Evolutionary conservation across 2,888 invertebrate genomes (phyloP), one percentile per base, ranked within the genome.

Genomic region (Dicyrtoma fusca): DNA sequence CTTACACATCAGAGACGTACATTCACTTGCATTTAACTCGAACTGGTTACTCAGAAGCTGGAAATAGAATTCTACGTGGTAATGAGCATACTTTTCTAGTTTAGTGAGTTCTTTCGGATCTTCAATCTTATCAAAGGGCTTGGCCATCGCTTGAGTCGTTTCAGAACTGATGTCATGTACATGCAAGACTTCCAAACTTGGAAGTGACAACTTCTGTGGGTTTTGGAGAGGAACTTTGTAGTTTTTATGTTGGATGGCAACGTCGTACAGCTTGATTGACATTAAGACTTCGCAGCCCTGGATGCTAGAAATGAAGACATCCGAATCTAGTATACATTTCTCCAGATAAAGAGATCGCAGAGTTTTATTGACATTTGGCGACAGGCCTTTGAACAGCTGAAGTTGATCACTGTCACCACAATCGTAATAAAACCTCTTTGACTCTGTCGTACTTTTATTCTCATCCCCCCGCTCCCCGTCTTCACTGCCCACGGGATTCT

Each of bases 281-380:
- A 17, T 51, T 13, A 66, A 14, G 23, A 53, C 34, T 6, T 25
- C 42, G 21, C 66, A 66, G 2, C 53, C 66, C 17, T 66, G 19
- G 17, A 66, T 1, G 13, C 42, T 53, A 10, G 23, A 8, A 0
- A 66, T 19, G 19, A 66, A 55, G 10, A 23, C 53, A 1, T 1
- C 3, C 11, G 53, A 25, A 26, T 53, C 25, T 5, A 66, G n/a
- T 6, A 17, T n/a, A 51, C 53, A 53, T 14, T 34, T 6, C 51
- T 66, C 66, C 53, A 66, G 21, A 17, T 34, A 66, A 1, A 66
- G 55, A 13, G 66, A 66, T 26, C 49, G 21, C n/a, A 65, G 21
- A 4, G 65, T 65, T 4, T 49, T 11, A 23, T 65, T 65, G 1
- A 51, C 26, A 17, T 25, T n/a, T 8, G 23, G 13, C 1, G 5